Base-by-base conservation (phyloP, 2,797 vertebrate genomes). In the Ara ararauna region DNA sequence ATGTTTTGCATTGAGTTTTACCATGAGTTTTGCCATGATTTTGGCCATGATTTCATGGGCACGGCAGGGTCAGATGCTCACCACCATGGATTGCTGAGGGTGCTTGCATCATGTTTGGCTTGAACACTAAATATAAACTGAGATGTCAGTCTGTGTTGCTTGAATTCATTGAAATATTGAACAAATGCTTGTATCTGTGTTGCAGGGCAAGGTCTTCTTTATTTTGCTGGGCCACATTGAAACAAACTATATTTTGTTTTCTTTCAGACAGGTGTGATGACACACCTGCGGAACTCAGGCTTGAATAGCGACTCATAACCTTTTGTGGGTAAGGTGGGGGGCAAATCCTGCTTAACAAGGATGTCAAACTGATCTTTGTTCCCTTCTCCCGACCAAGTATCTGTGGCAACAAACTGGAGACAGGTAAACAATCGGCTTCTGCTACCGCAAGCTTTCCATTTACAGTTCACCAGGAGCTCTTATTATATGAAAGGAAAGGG, bases 301-400 rank as follows among this genome's bases (percentile, higher is more conserved):
- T 83, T 93, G 92, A 97, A 94, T 85, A 92, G 95, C 90, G 85
- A 70, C 83, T 84, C 7, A 13, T 94, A 97, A 94, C 88, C 94
- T 96, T 94, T 90, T 92, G 96, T 95, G 94, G 92, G 88, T 79
- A 94, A 95, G 96, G 94, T 96, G 94, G 93, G 92, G 90, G 79
- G 87, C 85, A 98, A 92, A 94, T 96, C 98, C 98, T 98, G 98
- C 98, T 97, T 97, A 98, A 98, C 97, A 98, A 98, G 98, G 97
- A 98, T 97, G 97, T 97, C 96, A 97, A 89, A 95, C 94, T 95
- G 93, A 89, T 97, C 95, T 96, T 96, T 95, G 85, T 90, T 95
- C 88, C 87, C 73, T 74, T 79, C 78, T 90, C 90, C 80, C 23
- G 32, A 93, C 96, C 89, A 94, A 96, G 96, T 92, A 95, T 93